Evolutionary conservation across 2,797 vertebrate species (phyloP), one percentile per base, ranked within the genome.

Genomic region (Pseudomugil gertrudae): DNA sequence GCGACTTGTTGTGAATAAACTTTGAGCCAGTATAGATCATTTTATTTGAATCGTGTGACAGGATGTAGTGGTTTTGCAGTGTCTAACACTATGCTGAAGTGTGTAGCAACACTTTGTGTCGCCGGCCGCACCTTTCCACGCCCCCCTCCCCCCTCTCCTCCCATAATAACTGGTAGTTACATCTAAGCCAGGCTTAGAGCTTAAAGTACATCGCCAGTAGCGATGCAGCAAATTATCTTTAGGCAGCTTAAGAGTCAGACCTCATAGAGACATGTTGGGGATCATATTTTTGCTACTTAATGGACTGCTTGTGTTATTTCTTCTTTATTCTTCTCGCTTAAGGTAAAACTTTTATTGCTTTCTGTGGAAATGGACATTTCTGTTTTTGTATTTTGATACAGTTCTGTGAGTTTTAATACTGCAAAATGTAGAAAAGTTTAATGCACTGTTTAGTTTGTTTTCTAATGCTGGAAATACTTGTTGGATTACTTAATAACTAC

Each of bases 61-160:
- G 9, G 17, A 45, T 4, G 6, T 54, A 4, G 48, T 19, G 6
- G 9, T 63, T 72, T 30, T 63, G 27, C 30, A 7, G 9, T 33
- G 13, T 65, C n/a, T 58, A 9, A 29, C 61, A 57, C 3, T 27
- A 4, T 59, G 9, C 21, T 0, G 9, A 52, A 7, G 88, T 89
- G 65, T 51, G 73, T 14, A 86, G 86, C 14, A 84, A 86, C 67
- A 40, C 32, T 30, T 64, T 64, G 19, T 83, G 80, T 77, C 52
- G 60, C 35, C n/a, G 27, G 66, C 79, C 91, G 81, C 91, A 72
- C 91, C 91, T 88, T 87, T 76, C 78, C 82, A 85, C 83, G 36
- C 79, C 88, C 76, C 80, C 3, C 29, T 29, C 3, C n/a, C n/a
- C n/a, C n/a, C n/a, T n/a, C n/a, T n/a, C n/a, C n/a, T n/a, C n/a